A percentile compares a stretch with the other conserved stretches of the same genome.
These are phyloP conservation scores for Harmothoe impar DNA, from an alignment of 2,888 invertebrate genomes.

Conservation along the genomic window DNA sequence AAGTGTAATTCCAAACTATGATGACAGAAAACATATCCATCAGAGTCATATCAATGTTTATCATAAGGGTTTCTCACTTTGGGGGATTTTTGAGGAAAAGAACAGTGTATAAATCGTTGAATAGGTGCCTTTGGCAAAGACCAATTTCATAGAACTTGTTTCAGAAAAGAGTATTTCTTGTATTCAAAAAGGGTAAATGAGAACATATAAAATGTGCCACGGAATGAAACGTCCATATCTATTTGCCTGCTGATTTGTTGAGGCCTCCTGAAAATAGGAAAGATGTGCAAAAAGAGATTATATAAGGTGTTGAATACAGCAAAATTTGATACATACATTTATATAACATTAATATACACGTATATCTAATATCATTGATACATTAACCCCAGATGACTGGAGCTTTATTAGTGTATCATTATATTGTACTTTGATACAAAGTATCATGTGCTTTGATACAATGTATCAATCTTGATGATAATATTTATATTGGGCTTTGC, in stretches of 20 bases:
- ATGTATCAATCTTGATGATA: background rate
- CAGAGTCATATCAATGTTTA: background rate
- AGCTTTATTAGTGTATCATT: background rate
- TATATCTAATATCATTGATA: too few relatives aligned
- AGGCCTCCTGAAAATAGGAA: constrained; percentile 11
- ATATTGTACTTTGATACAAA: background rate
- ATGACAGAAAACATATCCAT: background rate
- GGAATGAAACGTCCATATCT: background rate
- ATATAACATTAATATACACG: too few relatives aligned
- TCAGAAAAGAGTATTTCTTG: background rate
- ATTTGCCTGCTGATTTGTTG: background rate
- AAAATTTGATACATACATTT: background rate
- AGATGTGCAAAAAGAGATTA: constrained; percentile 26
- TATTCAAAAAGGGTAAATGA: background rate
- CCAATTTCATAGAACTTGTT: constrained; percentile 13
- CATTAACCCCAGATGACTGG: background rate
- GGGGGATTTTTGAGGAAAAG: background rate
- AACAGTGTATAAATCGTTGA: background rate
- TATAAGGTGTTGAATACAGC: background rate
- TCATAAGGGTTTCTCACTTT: background rate
- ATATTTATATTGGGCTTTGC: constrained; percentile 26
- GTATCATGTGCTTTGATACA: constrained; percentile 2
- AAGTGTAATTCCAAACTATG: background rate
- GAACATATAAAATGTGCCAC: background rate
- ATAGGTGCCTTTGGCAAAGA: constrained; percentile 8